These are phyloP conservation scores for Okapia johnstoni DNA, from an alignment of 2,113 vertebrate genomes.

Conservation along the genomic window DNA sequence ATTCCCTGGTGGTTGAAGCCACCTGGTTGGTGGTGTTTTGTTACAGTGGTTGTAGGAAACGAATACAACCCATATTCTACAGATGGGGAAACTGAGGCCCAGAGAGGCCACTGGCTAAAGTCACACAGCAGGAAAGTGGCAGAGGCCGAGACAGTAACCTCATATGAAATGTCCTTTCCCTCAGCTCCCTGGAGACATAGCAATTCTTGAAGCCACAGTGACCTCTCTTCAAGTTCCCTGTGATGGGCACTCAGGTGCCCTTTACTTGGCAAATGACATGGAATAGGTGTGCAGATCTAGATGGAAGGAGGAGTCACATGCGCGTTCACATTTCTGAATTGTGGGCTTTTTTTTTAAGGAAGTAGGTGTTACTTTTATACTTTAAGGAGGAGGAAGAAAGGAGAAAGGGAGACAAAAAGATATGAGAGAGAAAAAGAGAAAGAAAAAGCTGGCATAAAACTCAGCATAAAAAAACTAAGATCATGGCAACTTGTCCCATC, in stretches of 20 bases:
- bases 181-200: fast-evolving
- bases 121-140: neutral
- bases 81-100: neutral
- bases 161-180: neutral
- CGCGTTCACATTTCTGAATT: neutral
- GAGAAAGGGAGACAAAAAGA: neutral
- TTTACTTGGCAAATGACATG: neutral
- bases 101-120: neutral
- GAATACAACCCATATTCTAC: neutral
- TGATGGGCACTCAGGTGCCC: neutral
- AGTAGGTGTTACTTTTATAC: neutral
- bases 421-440: neutral
- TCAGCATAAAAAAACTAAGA: neutral
- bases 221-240: neutral
- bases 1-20: neutral
- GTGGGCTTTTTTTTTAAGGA: neutral
- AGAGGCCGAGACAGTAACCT: neutral
- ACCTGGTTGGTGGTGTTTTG: neutral
- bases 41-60: neutral
- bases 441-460: neutral
- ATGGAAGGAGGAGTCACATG: neutral
- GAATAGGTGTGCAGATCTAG: neutral
- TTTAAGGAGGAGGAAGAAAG: neutral
- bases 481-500: neutral
- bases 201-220: neutral